These are phyloP conservation scores for Endotricha flammealis DNA, from an alignment of 2,888 invertebrate species.

Conservation along the genomic window DNA sequence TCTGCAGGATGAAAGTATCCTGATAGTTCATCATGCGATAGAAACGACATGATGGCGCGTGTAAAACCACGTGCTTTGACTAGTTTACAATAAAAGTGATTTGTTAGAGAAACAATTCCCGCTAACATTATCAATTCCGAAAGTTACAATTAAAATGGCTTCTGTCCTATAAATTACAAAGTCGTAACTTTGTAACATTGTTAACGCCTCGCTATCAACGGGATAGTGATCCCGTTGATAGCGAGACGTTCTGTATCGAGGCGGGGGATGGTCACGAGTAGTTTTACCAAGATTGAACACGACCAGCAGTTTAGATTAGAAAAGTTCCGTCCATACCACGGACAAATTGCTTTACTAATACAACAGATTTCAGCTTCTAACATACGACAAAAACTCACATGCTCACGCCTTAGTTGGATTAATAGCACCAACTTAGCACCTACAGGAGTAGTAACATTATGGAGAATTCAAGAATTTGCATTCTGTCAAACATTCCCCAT, in stretches of 20 bases:
- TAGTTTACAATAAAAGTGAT: no score
- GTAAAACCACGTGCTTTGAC: no score
- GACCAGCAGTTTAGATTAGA: conserved; percentile 72
- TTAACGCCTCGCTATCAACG: no score
- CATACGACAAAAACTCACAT: conserved; percentile 45
- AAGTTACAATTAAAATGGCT: conserved; percentile 8
- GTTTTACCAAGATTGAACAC: conserved; percentile 56
- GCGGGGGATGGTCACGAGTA: conserved; percentile 24
- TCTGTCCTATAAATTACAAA: conserved; percentile 5
- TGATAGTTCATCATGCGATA: no score
- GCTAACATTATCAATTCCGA: conserved; percentile 1
- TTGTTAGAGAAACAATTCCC: no score
- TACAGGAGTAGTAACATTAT: no score
- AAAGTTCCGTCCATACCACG: conserved; percentile 58
- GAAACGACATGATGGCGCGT: no score
- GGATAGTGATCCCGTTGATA: not conserved
- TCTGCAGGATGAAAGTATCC: no score
- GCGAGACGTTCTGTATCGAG: not conserved
- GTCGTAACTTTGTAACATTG: conserved; percentile 5
- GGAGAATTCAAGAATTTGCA: no score
- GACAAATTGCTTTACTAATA: conserved; percentile 74
- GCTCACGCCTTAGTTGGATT: not conserved
- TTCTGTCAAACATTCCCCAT: no score
- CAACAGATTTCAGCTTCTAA: conserved; percentile 58
- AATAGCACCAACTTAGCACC: not conserved